phyloP scores from a whole-genome alignment of 2,888 invertebrate species.

The Drosophila lutescens region DNA sequence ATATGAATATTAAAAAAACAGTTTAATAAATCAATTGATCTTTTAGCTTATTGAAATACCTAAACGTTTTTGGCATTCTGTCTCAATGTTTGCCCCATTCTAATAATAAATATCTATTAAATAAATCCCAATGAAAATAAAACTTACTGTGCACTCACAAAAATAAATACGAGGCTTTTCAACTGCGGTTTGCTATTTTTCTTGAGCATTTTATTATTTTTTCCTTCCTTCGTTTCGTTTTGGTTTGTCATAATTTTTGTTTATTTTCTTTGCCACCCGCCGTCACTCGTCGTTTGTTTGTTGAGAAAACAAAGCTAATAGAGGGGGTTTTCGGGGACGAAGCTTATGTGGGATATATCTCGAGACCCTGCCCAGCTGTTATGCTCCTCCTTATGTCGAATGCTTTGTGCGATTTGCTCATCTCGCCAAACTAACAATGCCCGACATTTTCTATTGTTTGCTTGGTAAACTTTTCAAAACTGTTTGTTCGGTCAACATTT shows the following conservation, averaged over 20 bases:
- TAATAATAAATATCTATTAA: neutral
- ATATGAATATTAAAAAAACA: too few relatives aligned
- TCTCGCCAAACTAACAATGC: conserved; percentile 45
- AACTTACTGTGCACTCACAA: conserved; percentile 37
- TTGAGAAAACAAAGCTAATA: conserved; percentile 54
- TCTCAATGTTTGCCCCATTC: neutral
- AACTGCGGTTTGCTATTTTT: conserved; percentile 60
- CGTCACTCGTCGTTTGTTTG: conserved; percentile 55
- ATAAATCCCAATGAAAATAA: neutral
- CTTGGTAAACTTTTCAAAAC: conserved; percentile 52
- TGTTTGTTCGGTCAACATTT: conserved; percentile 59
- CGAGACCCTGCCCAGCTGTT: conserved; percentile 58
- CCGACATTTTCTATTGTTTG: conserved; percentile 40
- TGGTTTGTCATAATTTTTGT: conserved; percentile 75
- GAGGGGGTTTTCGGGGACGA: conserved; percentile 10
- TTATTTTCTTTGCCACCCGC: conserved; percentile 57
- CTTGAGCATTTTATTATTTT: conserved; percentile 64
- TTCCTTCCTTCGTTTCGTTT: conserved; percentile 21
- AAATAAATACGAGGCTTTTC: conserved; percentile 28
- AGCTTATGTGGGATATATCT: conserved; percentile 41
- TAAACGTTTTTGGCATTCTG: neutral
- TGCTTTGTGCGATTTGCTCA: conserved; percentile 50
- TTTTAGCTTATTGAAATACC: neutral
- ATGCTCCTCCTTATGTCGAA: conserved; percentile 43
- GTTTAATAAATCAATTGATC: neutral